Conservation (phyloP, 1,140 invertebrate genomes). For the Penaeus japonicus region DNA sequence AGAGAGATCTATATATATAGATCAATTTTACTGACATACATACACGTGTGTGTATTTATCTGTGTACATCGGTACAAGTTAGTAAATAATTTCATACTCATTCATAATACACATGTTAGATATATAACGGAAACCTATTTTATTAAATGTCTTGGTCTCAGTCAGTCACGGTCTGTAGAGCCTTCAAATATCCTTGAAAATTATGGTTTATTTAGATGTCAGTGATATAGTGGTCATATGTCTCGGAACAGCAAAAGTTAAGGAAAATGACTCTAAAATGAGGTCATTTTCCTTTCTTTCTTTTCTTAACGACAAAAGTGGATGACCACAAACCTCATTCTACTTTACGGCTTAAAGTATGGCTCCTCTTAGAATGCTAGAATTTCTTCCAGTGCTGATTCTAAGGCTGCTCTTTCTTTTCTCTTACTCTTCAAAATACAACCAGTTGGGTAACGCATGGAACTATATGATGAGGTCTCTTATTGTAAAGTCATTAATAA, state of each 20-base stretch:
- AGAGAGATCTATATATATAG: neutral
- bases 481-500: too few relatives aligned
- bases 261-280: too few relatives aligned
- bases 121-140: neutral
- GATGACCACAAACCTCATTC: neutral
- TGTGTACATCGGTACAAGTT: neutral
- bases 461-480: too few relatives aligned
- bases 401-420: neutral
- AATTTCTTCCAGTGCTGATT: neutral
- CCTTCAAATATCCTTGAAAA: too few relatives aligned
- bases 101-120: neutral
- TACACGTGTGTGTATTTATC: neutral
- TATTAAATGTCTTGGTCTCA: too few relatives aligned
- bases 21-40: neutral
- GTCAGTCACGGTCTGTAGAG: too few relatives aligned
- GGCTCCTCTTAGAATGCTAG: neutral
- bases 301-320: neutral
- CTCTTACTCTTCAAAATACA: neutral
- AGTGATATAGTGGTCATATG: too few relatives aligned
- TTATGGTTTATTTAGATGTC: too few relatives aligned
- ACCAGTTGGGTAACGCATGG: too few relatives aligned
- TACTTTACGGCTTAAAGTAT: too few relatives aligned
- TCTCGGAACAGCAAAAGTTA: too few relatives aligned
- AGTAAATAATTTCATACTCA: neutral
- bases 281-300: too few relatives aligned